Percentiles rank a stretch among this genome's conserved stretches.
Evolutionary conservation across 2,797 vertebrate species (phyloP).

Genomic region (Peromyscus melanophrys): DNA sequence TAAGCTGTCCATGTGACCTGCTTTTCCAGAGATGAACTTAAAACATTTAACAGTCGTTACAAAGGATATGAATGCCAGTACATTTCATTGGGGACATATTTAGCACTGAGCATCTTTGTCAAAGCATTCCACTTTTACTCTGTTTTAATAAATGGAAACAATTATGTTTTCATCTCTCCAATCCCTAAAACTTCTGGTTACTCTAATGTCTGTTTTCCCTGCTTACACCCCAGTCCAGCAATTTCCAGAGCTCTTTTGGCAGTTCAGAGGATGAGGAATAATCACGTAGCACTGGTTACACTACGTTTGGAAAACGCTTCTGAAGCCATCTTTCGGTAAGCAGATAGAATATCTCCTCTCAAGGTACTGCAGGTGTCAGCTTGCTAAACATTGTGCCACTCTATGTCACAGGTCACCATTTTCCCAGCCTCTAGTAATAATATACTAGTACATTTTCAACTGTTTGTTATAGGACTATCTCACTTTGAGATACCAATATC

Average conservation of each 20-base stretch:
- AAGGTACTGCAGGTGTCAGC: background rate
- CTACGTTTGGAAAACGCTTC: conserved; percentile 6
- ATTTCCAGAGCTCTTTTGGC: background rate
- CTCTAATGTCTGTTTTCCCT: background rate
- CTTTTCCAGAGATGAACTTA: background rate
- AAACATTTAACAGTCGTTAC: background rate
- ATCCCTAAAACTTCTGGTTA: background rate
- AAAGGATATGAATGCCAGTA: background rate
- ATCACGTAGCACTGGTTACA: background rate
- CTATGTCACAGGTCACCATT: background rate
- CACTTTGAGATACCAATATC: conserved; percentile 30
- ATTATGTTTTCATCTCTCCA: background rate
- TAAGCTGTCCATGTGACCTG: background rate
- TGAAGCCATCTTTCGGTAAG: background rate
- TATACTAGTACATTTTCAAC: conserved; percentile 9
- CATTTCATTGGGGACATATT: background rate
- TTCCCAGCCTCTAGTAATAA: conserved; percentile 17
- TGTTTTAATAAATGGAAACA: background rate
- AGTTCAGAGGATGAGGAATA: background rate
- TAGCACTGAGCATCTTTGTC: conserved; percentile 23
- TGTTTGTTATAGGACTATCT: background rate
- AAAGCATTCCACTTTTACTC: background rate
- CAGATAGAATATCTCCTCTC: conserved; percentile 29
- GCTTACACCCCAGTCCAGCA: background rate
- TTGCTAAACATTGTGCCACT: conserved; percentile 31